These are phyloP conservation scores for Caenorhabditis sp. DNA, from an alignment of 2,888 invertebrate species.

Conservation along the genomic window DNA sequence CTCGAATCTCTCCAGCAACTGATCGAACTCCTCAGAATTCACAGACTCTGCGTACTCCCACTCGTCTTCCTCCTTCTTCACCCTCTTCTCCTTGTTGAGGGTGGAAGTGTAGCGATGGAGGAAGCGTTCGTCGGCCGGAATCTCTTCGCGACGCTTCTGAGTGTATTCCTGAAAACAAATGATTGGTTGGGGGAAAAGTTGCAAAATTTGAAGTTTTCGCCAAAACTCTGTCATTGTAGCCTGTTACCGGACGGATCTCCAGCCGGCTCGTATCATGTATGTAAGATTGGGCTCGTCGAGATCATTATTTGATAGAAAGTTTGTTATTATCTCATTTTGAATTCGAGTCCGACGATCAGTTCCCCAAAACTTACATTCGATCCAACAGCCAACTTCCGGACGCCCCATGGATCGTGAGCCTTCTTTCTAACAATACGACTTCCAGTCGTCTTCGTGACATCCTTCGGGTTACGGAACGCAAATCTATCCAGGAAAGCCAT, in stretches of 20 bases:
- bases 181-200: too few relatives aligned
- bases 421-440: slow-evolving; percentile 68
- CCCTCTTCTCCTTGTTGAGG: slow-evolving; percentile 65
- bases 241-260: too few relatives aligned
- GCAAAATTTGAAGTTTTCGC: too few relatives aligned
- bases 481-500: slow-evolving; percentile 95
- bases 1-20: slow-evolving; percentile 86
- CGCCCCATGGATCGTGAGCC: slow-evolving; percentile 76
- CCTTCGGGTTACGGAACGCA: slow-evolving; percentile 92
- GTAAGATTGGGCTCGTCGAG: too few relatives aligned
- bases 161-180: slow-evolving; percentile 77
- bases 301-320: too few relatives aligned
- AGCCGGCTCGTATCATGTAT: too few relatives aligned
- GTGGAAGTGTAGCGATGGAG: slow-evolving; percentile 86
- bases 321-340: too few relatives aligned
- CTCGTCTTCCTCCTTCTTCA: slow-evolving; percentile 85
- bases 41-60: slow-evolving; percentile 88
- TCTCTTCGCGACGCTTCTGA: slow-evolving; percentile 84
- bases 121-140: slow-evolving; percentile 94
- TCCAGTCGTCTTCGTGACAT: slow-evolving; percentile 43
- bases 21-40: slow-evolving; percentile 89
- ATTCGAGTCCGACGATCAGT: too few relatives aligned
- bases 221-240: too few relatives aligned
- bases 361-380: slow-evolving; percentile 66
- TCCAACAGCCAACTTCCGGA: slow-evolving; percentile 72